Percentiles rank a stretch among this genome's conserved stretches.
Conservation (phyloP, 2,888 invertebrate species). For the Drosophila conformis region DNA sequence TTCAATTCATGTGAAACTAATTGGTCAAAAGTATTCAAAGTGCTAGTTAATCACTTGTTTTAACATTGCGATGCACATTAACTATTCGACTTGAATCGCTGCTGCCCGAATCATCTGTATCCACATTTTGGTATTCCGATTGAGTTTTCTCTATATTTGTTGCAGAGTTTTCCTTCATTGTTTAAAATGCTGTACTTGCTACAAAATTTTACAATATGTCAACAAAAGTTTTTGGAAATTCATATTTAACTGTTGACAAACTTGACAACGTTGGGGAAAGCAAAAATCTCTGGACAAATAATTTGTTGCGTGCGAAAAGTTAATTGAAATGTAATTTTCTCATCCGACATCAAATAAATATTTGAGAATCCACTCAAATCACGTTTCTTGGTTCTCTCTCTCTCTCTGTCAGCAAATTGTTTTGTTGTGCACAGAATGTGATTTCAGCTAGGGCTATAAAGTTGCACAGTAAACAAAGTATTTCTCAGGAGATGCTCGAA, state of each 20-base stretch:
- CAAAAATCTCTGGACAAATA: neutral
- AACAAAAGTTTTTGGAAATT: neutral
- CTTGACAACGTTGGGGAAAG: neutral
- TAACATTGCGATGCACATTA: conserved; percentile 45
- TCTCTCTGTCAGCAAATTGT: conserved; percentile 13
- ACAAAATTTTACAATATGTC: neutral
- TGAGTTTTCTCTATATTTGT: neutral
- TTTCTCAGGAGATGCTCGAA: neutral
- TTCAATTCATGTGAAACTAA: neutral
- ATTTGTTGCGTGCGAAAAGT: neutral
- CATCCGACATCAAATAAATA: conserved; percentile 8
- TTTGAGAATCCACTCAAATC: conserved; percentile 22
- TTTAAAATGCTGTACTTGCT: neutral
- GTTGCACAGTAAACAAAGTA: conserved; percentile 3
- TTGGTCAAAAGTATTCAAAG: neutral
- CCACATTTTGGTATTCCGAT: neutral
- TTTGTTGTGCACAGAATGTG: neutral
- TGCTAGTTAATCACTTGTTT: conserved; percentile 44
- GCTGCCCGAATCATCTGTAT: conserved; percentile 22
- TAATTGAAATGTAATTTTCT: conserved; percentile 22
- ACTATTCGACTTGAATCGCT: conserved; percentile 20
- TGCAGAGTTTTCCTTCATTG: neutral
- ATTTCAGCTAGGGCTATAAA: conserved; percentile 12
- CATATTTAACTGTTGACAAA: neutral
- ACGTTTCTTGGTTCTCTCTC: conserved; percentile 4